A percentile compares a stretch with the other conserved stretches of the same genome.
Conservation (phyloP, 2,797 vertebrate species). For the Nasua narica region DNA sequence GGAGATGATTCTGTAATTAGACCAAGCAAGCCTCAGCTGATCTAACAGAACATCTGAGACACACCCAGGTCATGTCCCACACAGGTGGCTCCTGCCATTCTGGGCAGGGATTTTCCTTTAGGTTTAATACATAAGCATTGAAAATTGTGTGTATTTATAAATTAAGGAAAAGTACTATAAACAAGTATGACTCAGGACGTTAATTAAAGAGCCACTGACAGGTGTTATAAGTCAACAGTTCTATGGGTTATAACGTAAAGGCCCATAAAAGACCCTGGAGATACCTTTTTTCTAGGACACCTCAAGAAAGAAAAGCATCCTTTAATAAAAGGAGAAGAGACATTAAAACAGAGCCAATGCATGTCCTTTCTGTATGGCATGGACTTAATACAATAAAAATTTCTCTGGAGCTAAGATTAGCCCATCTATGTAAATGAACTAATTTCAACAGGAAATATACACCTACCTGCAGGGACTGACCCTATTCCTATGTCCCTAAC, state of each 20-base stretch:
- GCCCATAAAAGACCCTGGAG: not conserved
- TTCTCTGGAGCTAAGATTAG: not conserved
- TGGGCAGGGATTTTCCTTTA: not conserved
- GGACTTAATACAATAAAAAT: not conserved
- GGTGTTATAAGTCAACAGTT: not conserved
- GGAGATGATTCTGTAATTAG: not conserved
- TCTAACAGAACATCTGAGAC: not conserved
- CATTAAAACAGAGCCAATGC: not conserved
- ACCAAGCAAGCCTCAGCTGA: not conserved
- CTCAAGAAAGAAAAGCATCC: not conserved
- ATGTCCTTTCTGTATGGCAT: not conserved
- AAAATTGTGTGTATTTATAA: not conserved
- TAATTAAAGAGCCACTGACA: not conserved
- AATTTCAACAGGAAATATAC: not conserved
- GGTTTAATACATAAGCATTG: not conserved
- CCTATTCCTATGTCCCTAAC: not conserved
- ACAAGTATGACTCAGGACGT: not conserved
- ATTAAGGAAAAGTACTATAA: not conserved
- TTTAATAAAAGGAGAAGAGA: not conserved
- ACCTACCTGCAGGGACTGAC: not conserved
- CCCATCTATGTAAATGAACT: not conserved
- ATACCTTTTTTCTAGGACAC: not conserved
- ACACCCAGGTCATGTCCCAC: not conserved
- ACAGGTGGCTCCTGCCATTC: not conserved
- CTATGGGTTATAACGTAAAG: not conserved